These are phyloP conservation scores for Coptodon rendalli DNA, from an alignment of 2,113 vertebrate genomes.

Conservation along the genomic window DNA sequence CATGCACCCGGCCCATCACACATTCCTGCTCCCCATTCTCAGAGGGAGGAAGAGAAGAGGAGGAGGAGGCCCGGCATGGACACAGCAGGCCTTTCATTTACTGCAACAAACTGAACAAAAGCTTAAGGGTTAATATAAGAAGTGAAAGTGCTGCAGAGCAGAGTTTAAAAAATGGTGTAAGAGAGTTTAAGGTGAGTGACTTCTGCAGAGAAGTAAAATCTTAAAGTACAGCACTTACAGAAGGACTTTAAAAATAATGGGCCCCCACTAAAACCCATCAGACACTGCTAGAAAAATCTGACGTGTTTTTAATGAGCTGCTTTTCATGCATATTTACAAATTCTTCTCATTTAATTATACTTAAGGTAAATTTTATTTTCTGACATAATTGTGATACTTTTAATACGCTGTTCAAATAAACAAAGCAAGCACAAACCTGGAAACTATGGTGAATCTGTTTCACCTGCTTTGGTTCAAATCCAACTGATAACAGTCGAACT, in stretches of 20 bases:
- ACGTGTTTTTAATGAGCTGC: background rate
- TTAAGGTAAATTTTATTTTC: background rate
- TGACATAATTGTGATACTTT: background rate
- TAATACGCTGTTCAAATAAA: background rate
- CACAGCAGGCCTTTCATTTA: constrained; percentile 22
- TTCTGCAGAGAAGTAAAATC: background rate
- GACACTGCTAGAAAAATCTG: background rate
- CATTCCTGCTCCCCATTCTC: constrained; percentile 42
- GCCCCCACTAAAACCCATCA: background rate
- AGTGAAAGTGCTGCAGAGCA: background rate
- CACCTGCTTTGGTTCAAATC: background rate
- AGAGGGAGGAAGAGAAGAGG: constrained; percentile 10
- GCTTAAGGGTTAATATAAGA: background rate
- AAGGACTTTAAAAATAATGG: background rate
- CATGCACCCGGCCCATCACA: constrained; percentile 42
- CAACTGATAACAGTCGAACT: background rate
- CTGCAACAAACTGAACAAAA: constrained; percentile 5
- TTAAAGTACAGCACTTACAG: background rate
- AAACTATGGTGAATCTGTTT: background rate
- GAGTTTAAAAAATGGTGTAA: background rate
- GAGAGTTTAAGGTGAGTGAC: background rate
- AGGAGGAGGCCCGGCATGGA: constrained; percentile 23
- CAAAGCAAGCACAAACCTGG: background rate
- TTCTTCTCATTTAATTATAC: background rate
- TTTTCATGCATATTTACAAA: background rate